These are phyloP conservation scores for Coptodon bakossiorum DNA, from an alignment of 2,113 vertebrate genomes.

Conservation along the genomic window DNA sequence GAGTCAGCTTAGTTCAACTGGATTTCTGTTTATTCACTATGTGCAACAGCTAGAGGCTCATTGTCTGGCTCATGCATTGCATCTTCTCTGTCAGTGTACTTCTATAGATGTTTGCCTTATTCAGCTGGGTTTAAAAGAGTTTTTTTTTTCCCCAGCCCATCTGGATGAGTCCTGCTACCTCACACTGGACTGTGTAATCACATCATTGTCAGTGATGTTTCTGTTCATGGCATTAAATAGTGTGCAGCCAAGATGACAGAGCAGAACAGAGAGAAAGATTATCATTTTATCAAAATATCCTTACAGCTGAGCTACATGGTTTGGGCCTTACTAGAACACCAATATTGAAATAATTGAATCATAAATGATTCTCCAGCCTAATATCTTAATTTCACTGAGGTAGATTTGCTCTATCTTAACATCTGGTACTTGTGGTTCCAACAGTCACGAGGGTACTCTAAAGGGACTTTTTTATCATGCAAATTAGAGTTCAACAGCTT, in stretches of 20 bases:
- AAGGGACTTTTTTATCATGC: constrained; percentile 53
- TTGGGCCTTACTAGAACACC: neutral
- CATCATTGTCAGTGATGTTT: constrained; percentile 23
- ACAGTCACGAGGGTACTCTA: constrained; percentile 34
- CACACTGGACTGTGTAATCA: constrained; percentile 29
- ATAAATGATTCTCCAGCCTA: neutral
- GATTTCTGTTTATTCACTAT: constrained; percentile 36
- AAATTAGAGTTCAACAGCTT: constrained; percentile 44
- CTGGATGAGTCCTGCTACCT: constrained; percentile 3
- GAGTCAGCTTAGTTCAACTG: constrained; percentile 41
- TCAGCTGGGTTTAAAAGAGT: neutral
- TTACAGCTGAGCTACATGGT: neutral
- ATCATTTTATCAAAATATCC: constrained; percentile 31
- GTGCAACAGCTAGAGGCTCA: constrained; percentile 8
- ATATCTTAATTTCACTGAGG: constrained; percentile 15
- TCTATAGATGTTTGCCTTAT: constrained; percentile 10
- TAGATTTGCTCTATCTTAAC: constrained; percentile 33
- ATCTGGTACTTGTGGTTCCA: constrained; percentile 17
- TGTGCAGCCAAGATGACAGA: constrained; percentile 15
- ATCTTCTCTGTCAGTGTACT: constrained; percentile 15
- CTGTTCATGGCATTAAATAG: constrained; percentile 10
- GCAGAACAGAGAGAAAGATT: constrained; percentile 20
- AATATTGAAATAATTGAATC: constrained; percentile 7
- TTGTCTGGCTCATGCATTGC: neutral
- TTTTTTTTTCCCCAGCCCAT: neutral